Evolutionary conservation across 2,888 invertebrate species (phyloP), one percentile per base, ranked within the genome.

Genomic region (Epinotia ramella): DNA sequence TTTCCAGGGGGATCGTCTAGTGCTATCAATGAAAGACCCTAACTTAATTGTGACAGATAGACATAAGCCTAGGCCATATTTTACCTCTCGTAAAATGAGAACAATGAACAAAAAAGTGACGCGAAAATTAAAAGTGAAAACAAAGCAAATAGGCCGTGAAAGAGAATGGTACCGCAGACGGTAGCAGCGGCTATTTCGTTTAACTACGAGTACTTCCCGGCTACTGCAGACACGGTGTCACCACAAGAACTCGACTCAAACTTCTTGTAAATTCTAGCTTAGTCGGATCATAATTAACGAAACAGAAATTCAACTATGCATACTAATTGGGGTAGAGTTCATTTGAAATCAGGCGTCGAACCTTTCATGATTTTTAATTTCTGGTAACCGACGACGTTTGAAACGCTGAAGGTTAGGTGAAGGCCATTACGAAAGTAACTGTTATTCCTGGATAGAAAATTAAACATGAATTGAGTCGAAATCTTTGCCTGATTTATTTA

Each of bases 111-210:
- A 87, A 88, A 89, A 86, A 86, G 87, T 86, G 87, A 84, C 83
- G 80, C 85, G 89, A 89, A 90, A 91, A 91, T 91, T 91, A 90
- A 91, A 91, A 88, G 84, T 81, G 86, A 86, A 87, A 91, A 91
- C 89, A 91, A 90, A 88, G 86, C 89, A 88, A 91, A 91, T 91
- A 89, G 86, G 82, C 87, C 87, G 88, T 88, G 87, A 88, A 88
- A 85, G 84, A 85, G 84, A 84, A 85, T 84, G 85, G 77, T 81
- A 80, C 84, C 84, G 80, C 85, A 82, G 84, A 82, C 82, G 82
- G 77, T 78, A 81, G 81, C 77, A 80, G 81, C 77, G 84, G 83
- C 86, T 88, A 85, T 90, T 88, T 80, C 78, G 83, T 84, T 80
- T 89, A 88, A 90, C 86, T 87, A 87, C 83, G 81, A 86, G 82